Conservation (phyloP, 2,888 invertebrate genomes). For the Pseudococcus longispinus region DNA sequence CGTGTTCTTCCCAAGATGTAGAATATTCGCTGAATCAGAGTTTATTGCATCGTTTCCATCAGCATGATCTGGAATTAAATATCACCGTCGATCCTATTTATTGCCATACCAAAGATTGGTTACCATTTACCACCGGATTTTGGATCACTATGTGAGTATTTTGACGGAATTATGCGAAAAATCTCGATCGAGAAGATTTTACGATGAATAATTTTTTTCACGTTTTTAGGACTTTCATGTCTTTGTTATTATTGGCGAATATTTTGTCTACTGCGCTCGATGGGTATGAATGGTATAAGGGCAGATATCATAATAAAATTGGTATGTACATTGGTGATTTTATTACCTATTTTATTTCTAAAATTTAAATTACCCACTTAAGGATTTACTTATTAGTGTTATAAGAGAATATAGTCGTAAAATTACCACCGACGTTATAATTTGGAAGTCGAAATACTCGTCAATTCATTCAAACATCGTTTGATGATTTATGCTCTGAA, state of each 20-base stretch:
- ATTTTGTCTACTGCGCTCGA: constrained; percentile 11
- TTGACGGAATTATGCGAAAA: background rate
- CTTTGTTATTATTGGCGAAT: constrained; percentile 38
- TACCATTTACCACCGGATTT: constrained; percentile 50
- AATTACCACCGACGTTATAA: too few species aligned
- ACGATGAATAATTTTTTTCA: background rate
- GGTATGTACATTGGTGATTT: constrained; percentile 8
- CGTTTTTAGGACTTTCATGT: constrained; percentile 45
- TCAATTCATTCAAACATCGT: background rate
- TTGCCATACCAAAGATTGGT: constrained; percentile 52
- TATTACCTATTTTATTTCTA: background rate
- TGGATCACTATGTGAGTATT: constrained; percentile 51
- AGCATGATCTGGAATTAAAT: constrained; percentile 43
- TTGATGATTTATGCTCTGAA: background rate
- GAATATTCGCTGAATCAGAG: constrained; percentile 60
- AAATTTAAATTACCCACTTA: background rate
- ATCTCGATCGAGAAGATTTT: background rate
- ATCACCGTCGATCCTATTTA: constrained; percentile 59
- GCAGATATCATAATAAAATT: constrained; percentile 23
- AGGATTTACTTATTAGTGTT: background rate
- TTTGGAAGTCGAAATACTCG: too few species aligned
- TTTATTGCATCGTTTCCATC: constrained; percentile 35
- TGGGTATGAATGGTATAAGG: constrained; percentile 33
- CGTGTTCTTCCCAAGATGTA: constrained; percentile 63
- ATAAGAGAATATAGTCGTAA: too few species aligned